Base-by-base conservation (phyloP, 2,797 vertebrate genomes). In the Mormyrus proboscirostris region DNA sequence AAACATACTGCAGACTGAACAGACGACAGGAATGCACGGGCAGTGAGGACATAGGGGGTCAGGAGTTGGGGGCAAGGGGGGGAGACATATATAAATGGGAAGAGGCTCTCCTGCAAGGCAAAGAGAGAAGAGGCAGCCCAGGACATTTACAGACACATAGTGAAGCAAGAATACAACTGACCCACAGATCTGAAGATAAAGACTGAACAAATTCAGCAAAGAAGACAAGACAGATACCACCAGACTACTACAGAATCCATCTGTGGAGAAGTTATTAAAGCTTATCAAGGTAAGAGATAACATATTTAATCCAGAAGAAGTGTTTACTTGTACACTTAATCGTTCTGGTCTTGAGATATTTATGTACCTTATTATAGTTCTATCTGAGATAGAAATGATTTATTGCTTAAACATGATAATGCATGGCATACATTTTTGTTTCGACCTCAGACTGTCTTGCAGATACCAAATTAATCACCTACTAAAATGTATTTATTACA, bases 71-170 rank as follows among this genome's bases (percentile, higher is more conserved):
- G 49, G 9, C 22, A 12, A 51, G 38, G 44, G 89, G 50, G 90
- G 44, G 16, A 44, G 59, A 87, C 29, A 93, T 95, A 95, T 94
- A 96, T 91, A 89, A 89, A 89, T 91, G 73, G 90, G 89, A 59
- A 90, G 47, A 89, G 41, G 59, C 16, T 41, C 33, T 41, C 19
- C 8, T 53, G 44, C n/a, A 88, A 88, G 91, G 90, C 89, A 90
- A 91, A 87, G 41, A 89, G 53, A 25, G 57, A 44, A 51, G 22
- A 86, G 25, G 55, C 38, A 47, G 38, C 41, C 19, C 38, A 65
- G 41, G 86, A 88, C 51, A 57, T 87, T 89, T 29, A 33, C 16
- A 57, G 22, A 29, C 76, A 57, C 22, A 89, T 79, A 62, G 86
- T 89, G 51, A 82, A 88, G 44, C 22, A 9, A 8, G 79, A 29